phyloP scores from a whole-genome alignment of 2,113 vertebrate species.

The Osmerus eperlanus region DNA sequence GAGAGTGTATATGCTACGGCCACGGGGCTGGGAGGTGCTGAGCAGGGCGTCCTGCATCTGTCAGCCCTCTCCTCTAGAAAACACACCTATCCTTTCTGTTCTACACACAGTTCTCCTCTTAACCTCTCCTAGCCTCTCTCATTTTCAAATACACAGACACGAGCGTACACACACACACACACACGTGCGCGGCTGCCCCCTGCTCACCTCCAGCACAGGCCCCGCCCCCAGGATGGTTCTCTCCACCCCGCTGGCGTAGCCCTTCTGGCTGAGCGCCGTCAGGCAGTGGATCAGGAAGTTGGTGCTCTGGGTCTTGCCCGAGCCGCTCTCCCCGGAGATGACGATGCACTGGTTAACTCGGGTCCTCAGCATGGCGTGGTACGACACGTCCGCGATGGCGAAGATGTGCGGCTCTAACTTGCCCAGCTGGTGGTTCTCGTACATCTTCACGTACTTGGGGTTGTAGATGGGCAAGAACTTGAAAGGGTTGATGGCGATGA shows the following conservation, averaged over 20 bases:
- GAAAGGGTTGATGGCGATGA: conserved; percentile 96
- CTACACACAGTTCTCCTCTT: neutral
- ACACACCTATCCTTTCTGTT: neutral
- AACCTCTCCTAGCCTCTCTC: neutral
- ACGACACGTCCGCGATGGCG: conserved; percentile 93
- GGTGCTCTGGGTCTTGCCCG: conserved; percentile 97
- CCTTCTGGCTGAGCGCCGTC: conserved; percentile 96
- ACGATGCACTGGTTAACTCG: conserved; percentile 94
- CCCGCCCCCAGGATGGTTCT: conserved; percentile 96
- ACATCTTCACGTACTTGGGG: conserved; percentile 98
- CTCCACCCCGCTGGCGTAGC: conserved; percentile 95
- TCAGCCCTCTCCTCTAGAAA: neutral
- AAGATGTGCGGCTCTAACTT: conserved; percentile 98
- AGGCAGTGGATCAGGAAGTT: conserved; percentile 99
- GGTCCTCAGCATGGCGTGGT: conserved; percentile 94
- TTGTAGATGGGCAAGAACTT: conserved; percentile 98
- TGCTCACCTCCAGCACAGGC: conserved; percentile 92
- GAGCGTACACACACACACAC: neutral
- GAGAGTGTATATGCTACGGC: no score
- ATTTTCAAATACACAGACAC: neutral
- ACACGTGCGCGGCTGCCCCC: neutral
- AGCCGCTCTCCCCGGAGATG: conserved; percentile 97
- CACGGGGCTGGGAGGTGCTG: no score
- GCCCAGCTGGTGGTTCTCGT: conserved; percentile 95
- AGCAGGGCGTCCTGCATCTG: no score